Base-by-base conservation (phyloP, 2,888 invertebrate species). In the Herminia tarsipennalis region DNA sequence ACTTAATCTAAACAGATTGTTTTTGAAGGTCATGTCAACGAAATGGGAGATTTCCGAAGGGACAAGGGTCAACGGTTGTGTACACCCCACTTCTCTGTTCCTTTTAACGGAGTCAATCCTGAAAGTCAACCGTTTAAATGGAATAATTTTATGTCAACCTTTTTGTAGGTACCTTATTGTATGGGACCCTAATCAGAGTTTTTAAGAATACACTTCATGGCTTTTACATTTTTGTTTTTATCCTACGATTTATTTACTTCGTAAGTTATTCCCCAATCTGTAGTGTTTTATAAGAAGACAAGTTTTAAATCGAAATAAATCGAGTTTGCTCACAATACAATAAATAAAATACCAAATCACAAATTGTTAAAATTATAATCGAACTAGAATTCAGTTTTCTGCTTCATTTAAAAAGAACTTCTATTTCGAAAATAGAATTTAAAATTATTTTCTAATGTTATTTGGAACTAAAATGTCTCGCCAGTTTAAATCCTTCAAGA, bases 1-100 rank as follows among this genome's bases (percentile, higher is more conserved):
- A 42, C 30, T 43, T 37, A 32, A 43, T 32, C 43, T 20, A 14
- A 43, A 43, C 43, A 37, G 30, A 37, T 43, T 43, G 43, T 43
- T 37, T 35, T 42, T 37, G 43, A 43, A 37, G 25, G 25, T 25
- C 30, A 14, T 43, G 43, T 43, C 43, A 43, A 36, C 43, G 32
- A 36, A 43, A 37, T 14, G 25, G 22, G 14, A 32, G 20, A 25
- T 25, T 20, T 8, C 17, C 14, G 10, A 33, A 30, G 29, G 36
- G 35, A 43, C 42, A 36, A 35, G 36, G 42, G 42, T 43, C 42
- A 25, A 25, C 22, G 16, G 9, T 36, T 36, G 24, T 35, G 21
- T 30, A 9, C 25, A 29, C 27, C 24, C 18, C 18, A 24, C 20
- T 43, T 24, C 29, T 21, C 9, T 6, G 8, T 24, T 30, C 30